Percentiles rank a stretch among this genome's conserved stretches.
These are phyloP conservation scores for Anguilla obscura DNA, from an alignment of 2,797 vertebrate genomes.

Conservation along the genomic window DNA sequence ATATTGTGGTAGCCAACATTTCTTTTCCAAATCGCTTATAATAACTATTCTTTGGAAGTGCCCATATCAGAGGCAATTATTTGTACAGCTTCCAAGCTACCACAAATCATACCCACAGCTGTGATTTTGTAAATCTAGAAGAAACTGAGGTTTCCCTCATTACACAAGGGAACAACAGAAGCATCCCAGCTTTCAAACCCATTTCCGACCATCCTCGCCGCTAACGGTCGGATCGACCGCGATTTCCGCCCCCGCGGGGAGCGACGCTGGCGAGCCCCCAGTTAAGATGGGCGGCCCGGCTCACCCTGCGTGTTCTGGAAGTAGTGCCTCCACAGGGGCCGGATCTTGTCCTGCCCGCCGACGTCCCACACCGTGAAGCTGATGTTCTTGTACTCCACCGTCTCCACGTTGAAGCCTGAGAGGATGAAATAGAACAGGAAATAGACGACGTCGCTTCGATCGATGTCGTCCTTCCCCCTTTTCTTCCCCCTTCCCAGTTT, in stretches of 20 bases:
- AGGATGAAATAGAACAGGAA: slow-evolving; percentile 30
- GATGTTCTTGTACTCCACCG: slow-evolving; percentile 98
- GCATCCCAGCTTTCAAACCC: not conserved
- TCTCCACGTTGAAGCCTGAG: slow-evolving; percentile 95
- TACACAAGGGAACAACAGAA: not conserved
- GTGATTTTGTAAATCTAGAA: not conserved
- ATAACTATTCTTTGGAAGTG: not conserved
- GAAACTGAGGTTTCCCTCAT: not conserved
- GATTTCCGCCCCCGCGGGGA: not conserved
- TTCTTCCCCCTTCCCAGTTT: not conserved
- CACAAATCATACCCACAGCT: not conserved
- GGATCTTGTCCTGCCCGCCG: slow-evolving; percentile 97
- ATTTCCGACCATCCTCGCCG: not conserved
- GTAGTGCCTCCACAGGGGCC: slow-evolving; percentile 96
- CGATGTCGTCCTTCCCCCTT: not conserved
- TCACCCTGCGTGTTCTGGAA: slow-evolving; percentile 98
- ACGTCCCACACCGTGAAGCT: slow-evolving; percentile 99
- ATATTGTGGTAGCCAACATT: not conserved
- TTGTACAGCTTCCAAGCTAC: not conserved
- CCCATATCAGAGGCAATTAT: not conserved
- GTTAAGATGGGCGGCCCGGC: slow-evolving; percentile 2
- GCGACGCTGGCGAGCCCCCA: not conserved
- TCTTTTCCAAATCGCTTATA: not conserved
- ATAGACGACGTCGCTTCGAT: not conserved
- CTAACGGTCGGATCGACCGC: not conserved